These are phyloP conservation scores for Pterocles burchelli DNA, from an alignment of 2,113 vertebrate genomes.

Conservation along the genomic window DNA sequence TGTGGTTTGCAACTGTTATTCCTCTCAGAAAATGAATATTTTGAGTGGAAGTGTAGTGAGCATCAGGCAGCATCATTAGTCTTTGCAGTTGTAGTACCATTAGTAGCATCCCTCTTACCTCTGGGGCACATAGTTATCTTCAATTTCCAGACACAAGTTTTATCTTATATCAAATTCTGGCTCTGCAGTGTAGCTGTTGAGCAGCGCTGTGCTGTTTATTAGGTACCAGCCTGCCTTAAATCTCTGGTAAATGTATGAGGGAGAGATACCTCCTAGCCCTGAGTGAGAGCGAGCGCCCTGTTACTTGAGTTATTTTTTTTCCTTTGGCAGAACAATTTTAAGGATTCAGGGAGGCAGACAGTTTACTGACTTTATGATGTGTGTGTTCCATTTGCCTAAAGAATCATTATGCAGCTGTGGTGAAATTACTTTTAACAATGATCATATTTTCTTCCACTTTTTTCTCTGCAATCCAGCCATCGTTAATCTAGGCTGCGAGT, in stretches of 20 bases:
- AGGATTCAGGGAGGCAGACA: background rate
- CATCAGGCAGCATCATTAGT: background rate
- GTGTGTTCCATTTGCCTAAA: background rate
- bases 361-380: background rate
- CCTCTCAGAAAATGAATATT: background rate
- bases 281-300: background rate
- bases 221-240: constrained; percentile 16
- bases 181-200: background rate
- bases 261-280: background rate
- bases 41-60: background rate
- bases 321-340: background rate
- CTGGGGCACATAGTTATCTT: background rate
- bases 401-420: background rate
- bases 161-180: background rate
- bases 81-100: background rate
- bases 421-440: background rate
- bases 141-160: constrained; percentile 14
- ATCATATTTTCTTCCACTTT: background rate
- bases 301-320: background rate
- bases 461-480: background rate
- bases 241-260: background rate
- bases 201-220: background rate
- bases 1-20: background rate
- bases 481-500: background rate
- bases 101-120: background rate